Conservation (phyloP, 2,113 vertebrate species). For the Laticauda laticaudata region DNA sequence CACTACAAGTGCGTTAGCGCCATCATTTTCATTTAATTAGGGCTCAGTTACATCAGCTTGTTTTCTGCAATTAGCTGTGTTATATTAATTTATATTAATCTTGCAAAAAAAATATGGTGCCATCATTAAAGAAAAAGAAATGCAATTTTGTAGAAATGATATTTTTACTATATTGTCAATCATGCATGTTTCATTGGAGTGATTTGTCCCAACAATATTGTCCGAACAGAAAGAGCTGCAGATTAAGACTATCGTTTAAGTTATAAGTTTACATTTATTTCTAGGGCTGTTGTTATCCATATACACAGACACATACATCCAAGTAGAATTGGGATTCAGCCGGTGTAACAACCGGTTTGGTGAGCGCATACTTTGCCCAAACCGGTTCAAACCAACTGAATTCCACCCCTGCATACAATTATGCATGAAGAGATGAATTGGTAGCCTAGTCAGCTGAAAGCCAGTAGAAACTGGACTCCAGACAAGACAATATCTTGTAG, state of each 20-base stretch:
- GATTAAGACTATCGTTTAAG: not conserved
- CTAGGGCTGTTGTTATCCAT: not conserved
- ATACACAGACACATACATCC: not conserved
- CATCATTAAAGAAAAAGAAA: slow-evolving; percentile 52
- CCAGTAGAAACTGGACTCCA: not conserved
- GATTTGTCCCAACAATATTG: slow-evolving; percentile 36
- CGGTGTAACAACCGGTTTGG: no score
- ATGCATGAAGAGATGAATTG: not conserved
- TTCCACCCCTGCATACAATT: not conserved
- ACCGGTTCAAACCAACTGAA: no score
- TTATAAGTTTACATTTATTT: slow-evolving; percentile 27
- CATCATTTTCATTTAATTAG: slow-evolving; percentile 65
- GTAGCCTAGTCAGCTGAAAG: not conserved
- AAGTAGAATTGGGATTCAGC: not conserved
- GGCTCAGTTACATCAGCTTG: slow-evolving; percentile 56
- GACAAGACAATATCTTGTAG: not conserved
- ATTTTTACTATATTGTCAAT: slow-evolving; percentile 27
- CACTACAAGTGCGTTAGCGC: slow-evolving; percentile 67
- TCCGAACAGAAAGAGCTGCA: not conserved
- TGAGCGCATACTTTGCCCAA: no score
- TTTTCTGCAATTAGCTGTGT: slow-evolving; percentile 67
- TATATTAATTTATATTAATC: slow-evolving; percentile 68
- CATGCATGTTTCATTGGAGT: not conserved
- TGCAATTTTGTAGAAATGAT: slow-evolving; percentile 60
- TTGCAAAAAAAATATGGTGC: slow-evolving; percentile 55